phyloP scores from a whole-genome alignment of 64 coral and sea anemone species.

The Cladopsammia gracilis region DNA sequence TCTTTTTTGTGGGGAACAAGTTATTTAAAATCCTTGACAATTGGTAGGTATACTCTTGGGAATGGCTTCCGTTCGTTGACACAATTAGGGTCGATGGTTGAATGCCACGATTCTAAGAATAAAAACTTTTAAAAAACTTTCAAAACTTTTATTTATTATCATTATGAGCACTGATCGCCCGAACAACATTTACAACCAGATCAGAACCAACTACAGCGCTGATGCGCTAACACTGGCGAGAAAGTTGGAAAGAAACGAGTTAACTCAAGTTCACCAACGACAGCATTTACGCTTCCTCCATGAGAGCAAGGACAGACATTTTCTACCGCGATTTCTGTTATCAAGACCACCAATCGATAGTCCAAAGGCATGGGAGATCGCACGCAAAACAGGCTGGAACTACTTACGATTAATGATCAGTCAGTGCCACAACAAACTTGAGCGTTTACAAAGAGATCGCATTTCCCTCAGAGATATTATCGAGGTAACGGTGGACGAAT shows the following conservation, averaged over 20 bases:
- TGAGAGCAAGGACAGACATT: conserved; percentile 17
- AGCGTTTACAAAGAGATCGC: not conserved
- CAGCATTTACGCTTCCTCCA: conserved; percentile 45
- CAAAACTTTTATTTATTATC: too few species aligned
- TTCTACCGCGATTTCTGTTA: conserved; percentile 42
- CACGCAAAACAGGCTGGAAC: conserved; percentile 38
- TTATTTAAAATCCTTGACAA: too few species aligned
- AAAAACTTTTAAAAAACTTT: too few species aligned
- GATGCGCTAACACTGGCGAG: conserved; percentile 28
- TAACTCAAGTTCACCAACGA: conserved; percentile 17
- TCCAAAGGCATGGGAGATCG: conserved; percentile 57
- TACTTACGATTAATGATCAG: conserved; percentile 62
- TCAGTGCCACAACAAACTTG: conserved; percentile 47
- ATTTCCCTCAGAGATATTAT: not conserved
- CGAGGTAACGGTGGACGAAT: not conserved
- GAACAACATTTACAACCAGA: not conserved
- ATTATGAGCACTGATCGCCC: too few species aligned
- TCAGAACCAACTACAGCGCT: not conserved
- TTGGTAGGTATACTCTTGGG: too few species aligned
- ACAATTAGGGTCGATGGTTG: too few species aligned
- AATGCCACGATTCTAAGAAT: too few species aligned
- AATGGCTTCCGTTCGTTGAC: too few species aligned
- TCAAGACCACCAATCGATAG: conserved; percentile 51
- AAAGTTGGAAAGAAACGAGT: not conserved
- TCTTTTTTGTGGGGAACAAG: too few species aligned